A percentile compares a stretch with the other conserved stretches of the same genome.
phyloP scores from a whole-genome alignment of 2,888 invertebrate genomes.

The Plutella xylostella region DNA sequence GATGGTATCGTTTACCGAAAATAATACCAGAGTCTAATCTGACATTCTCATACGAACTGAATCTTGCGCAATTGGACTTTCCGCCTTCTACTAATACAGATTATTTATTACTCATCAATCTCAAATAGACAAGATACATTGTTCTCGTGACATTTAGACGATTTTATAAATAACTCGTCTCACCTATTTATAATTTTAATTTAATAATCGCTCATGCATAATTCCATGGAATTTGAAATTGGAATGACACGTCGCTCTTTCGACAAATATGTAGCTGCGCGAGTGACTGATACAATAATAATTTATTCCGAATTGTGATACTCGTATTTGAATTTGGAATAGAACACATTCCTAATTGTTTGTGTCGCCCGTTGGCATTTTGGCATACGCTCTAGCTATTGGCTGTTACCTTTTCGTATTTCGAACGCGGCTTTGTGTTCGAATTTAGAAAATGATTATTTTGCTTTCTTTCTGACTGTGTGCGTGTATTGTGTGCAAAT shows the following conservation, averaged over 20 bases:
- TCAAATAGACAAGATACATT: conserved; percentile 59
- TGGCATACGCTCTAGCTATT: conserved; percentile 58
- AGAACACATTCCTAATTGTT: conserved; percentile 61
- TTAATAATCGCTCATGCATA: conserved; percentile 32
- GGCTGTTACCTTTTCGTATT: conserved; percentile 55
- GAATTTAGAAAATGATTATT: conserved; percentile 59
- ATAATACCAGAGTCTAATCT: conserved; percentile 57
- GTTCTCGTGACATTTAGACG: conserved; percentile 65
- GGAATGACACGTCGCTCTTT: conserved; percentile 18
- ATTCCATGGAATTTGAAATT: conserved; percentile 33
- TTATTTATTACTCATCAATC: conserved; percentile 64
- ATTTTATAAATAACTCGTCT: conserved; percentile 55
- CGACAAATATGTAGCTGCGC: not conserved
- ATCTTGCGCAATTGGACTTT: conserved; percentile 46
- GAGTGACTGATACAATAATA: conserved; percentile 25
- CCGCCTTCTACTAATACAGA: conserved; percentile 49
- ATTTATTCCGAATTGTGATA: conserved; percentile 41
- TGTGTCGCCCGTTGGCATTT: conserved; percentile 49
- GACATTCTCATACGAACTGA: conserved; percentile 40
- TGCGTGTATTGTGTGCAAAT: conserved; percentile 60
- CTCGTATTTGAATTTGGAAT: conserved; percentile 52
- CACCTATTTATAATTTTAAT: conserved; percentile 43
- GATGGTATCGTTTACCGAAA: conserved; percentile 63
- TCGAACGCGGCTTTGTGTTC: conserved; percentile 59
- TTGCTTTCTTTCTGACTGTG: conserved; percentile 52